Evolutionary conservation across 1,140 invertebrate genomes (phyloP).

Genomic region (Triops cancriformis): DNA sequence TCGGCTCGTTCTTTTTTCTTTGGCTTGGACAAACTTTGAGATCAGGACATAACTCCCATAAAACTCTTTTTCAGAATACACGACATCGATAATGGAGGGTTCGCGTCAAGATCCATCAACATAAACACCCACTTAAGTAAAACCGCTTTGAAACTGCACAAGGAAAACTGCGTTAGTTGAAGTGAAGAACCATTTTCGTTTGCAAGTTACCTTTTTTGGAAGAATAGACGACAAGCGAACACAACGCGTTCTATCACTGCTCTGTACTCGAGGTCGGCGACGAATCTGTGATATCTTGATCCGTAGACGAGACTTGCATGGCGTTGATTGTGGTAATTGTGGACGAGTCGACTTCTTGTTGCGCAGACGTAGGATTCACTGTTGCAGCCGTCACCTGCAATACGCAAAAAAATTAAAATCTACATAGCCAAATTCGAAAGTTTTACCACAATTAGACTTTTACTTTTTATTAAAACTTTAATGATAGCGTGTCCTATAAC

Average conservation of each 20-base stretch:
- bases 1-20: background rate
- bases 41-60: background rate
- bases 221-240: background rate
- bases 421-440: background rate
- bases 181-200: too few species aligned
- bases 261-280: background rate
- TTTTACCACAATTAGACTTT: too few species aligned
- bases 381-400: background rate
- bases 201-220: background rate
- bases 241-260: background rate
- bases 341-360: background rate
- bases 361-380: background rate
- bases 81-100: conserved; percentile 5
- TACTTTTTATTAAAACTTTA: too few species aligned
- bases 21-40: conserved; percentile 10
- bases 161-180: background rate
- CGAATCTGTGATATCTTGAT: background rate
- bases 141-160: background rate
- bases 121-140: background rate
- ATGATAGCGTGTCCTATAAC: too few species aligned
- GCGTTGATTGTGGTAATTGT: conserved; percentile 2
- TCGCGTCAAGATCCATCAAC: background rate
- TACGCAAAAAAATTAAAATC: background rate
- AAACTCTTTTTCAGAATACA: background rate
- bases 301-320: background rate